Conservation (phyloP, 2,113 vertebrate species). For the Cololabis saira region DNA sequence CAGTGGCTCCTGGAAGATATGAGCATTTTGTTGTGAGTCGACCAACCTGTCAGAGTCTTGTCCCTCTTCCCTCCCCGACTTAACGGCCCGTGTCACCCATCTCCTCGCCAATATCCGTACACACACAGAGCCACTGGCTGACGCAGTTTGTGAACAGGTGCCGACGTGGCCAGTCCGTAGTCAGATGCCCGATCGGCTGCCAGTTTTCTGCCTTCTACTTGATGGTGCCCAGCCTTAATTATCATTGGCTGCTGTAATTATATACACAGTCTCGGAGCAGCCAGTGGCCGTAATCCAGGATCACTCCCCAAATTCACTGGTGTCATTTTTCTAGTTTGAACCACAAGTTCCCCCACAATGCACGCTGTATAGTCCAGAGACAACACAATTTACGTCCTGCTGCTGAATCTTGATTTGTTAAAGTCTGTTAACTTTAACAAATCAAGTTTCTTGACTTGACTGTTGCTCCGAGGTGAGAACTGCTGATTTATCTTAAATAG, state of each 20-base stretch:
- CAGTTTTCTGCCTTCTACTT: slow-evolving; percentile 49
- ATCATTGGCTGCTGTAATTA: slow-evolving; percentile 71
- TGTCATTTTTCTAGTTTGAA: slow-evolving; percentile 4
- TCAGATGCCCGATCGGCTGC: slow-evolving; percentile 44
- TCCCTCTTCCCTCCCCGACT: slow-evolving; percentile 34
- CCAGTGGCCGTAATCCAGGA: slow-evolving; percentile 47
- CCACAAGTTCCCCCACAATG: not conserved
- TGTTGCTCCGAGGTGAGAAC: slow-evolving; percentile 15
- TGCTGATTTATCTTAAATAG: slow-evolving; percentile 31
- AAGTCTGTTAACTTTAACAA: slow-evolving; percentile 18
- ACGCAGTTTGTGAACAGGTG: slow-evolving; percentile 65
- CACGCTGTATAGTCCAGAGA: too few species aligned
- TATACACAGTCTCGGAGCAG: slow-evolving; percentile 47
- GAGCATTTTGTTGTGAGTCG: slow-evolving; percentile 52
- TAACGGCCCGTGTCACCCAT: slow-evolving; percentile 35
- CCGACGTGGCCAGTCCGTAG: slow-evolving; percentile 37
- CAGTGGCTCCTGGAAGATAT: slow-evolving; percentile 42
- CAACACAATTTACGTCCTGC: not conserved
- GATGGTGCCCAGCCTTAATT: slow-evolving; percentile 55
- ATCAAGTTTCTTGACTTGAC: too few species aligned
- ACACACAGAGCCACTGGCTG: slow-evolving; percentile 49
- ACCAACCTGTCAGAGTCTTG: slow-evolving; percentile 41
- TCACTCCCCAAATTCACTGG: slow-evolving; percentile 32
- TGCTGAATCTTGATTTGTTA: slow-evolving; percentile 17
- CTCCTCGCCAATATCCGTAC: slow-evolving; percentile 38